These are phyloP conservation scores for Coelopa pilipes DNA, from an alignment of 2,888 invertebrate genomes.

Conservation along the genomic window DNA sequence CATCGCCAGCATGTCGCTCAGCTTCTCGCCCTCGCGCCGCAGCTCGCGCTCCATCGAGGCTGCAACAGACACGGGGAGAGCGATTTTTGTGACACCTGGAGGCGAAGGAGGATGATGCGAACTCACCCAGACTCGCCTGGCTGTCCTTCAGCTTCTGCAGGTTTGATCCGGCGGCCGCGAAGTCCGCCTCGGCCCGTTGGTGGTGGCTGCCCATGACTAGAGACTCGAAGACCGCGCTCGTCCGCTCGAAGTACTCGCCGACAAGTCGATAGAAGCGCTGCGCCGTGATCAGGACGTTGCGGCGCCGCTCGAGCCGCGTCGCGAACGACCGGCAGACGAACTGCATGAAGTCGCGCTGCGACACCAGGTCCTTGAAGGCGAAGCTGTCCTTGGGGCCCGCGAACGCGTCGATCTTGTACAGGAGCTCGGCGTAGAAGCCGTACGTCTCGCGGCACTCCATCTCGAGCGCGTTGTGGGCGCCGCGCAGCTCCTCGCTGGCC, in stretches of 20 bases:
- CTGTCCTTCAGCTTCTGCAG: conserved; percentile 72
- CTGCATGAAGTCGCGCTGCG: conserved; percentile 84
- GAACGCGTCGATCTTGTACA: conserved; percentile 76
- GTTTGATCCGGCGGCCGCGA: conserved; percentile 70
- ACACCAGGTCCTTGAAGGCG: conserved; percentile 73
- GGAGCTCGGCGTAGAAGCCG: conserved; percentile 80
- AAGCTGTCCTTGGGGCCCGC: conserved; percentile 62
- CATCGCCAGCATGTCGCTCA: conserved; percentile 81
- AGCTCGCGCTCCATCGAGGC: conserved; percentile 72
- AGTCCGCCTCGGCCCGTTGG: conserved; percentile 67
- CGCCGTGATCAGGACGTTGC: conserved; percentile 80
- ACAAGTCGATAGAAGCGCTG: conserved; percentile 80
- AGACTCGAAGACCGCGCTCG: conserved; percentile 76
- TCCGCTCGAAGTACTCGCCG: conserved; percentile 77
- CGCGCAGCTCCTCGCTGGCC: conserved; percentile 78
- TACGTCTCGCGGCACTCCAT: conserved; percentile 83
- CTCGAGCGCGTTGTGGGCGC: conserved; percentile 80
- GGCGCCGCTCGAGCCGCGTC: conserved; percentile 76
- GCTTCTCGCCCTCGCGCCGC: conserved; percentile 79
- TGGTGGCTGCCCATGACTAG: conserved; percentile 73
- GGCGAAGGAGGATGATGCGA: background rate
- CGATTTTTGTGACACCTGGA: background rate
- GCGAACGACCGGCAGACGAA: conserved; percentile 83
- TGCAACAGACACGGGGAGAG: too few relatives aligned
- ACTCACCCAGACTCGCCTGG: conserved; percentile 72